Conservation (phyloP, 2,888 invertebrate genomes). For the Hoplodrina blanda region DNA sequence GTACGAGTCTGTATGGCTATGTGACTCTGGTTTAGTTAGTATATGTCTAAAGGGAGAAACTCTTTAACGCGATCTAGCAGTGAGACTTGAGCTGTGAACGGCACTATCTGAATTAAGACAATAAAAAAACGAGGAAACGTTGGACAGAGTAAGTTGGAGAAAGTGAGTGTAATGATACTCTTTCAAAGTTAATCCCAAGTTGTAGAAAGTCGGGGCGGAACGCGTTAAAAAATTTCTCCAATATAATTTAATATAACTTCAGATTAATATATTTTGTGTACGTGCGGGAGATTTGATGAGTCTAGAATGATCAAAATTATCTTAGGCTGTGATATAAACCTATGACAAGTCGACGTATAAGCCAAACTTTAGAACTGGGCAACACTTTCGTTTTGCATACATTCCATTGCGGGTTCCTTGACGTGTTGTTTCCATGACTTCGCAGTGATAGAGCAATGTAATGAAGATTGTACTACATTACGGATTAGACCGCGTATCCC, state of each 20-base stretch:
- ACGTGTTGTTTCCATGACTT: conserved; percentile 29
- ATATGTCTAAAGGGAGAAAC: conserved; percentile 1
- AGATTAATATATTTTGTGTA: conserved; percentile 67
- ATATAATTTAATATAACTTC: conserved; percentile 38
- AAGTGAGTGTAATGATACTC: background rate
- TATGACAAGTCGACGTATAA: conserved; percentile 37
- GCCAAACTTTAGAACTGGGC: conserved; percentile 22
- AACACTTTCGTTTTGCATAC: conserved; percentile 34
- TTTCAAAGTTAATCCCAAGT: background rate
- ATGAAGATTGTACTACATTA: conserved; percentile 11
- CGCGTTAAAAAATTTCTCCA: conserved; percentile 29
- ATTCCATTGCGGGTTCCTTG: conserved; percentile 53
- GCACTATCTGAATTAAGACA: conserved; percentile 8
- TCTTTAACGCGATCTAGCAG: conserved; percentile 36
- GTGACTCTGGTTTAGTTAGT: conserved; percentile 41
- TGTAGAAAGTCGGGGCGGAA: background rate
- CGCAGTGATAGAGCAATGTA: conserved; percentile 43
- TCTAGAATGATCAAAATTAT: conserved; percentile 52
- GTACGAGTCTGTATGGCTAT: conserved; percentile 33
- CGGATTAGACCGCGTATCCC: conserved; percentile 24
- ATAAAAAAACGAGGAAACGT: conserved; percentile 1
- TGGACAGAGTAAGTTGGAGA: background rate
- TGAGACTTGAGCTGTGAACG: background rate
- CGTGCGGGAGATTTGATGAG: conserved; percentile 29
- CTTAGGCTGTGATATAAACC: conserved; percentile 66